phyloP scores from a whole-genome alignment of 2,113 vertebrate genomes.

The Toxotes chatareus region DNA sequence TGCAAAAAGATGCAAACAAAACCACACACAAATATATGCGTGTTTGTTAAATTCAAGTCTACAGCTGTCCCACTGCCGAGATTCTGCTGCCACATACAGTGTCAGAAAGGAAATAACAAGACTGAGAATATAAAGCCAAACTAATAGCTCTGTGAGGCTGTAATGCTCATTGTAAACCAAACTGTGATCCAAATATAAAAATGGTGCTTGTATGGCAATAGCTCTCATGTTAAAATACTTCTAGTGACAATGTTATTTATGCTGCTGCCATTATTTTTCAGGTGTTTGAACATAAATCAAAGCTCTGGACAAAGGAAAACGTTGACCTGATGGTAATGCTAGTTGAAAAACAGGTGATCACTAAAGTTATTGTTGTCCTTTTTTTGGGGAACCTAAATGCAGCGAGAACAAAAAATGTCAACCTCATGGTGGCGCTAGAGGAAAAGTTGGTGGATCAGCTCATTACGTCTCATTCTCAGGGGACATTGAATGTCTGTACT shows the following conservation, averaged over 20 bases:
- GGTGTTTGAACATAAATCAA: background rate
- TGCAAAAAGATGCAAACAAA: slow-evolving; percentile 15
- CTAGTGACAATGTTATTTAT: too few species aligned
- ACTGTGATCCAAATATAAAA: background rate
- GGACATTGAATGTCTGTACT: background rate
- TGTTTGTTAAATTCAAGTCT: background rate
- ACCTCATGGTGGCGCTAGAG: background rate
- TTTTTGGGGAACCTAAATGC: background rate
- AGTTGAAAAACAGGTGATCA: too few species aligned
- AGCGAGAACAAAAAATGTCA: background rate
- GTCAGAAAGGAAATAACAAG: background rate
- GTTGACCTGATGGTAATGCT: background rate
- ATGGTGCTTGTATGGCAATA: background rate
- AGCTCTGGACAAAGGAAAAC: background rate
- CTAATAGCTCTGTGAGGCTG: background rate
- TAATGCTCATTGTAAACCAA: background rate
- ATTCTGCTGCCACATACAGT: background rate
- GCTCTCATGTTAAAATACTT: background rate
- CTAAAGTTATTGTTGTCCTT: background rate
- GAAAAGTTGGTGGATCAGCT: background rate
- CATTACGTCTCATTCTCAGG: background rate
- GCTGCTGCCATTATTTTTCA: background rate
- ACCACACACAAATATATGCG: background rate
- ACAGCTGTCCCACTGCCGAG: background rate
- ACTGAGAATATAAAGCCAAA: background rate